Conservation (phyloP, 2,888 invertebrate genomes). For the Chromoteleia sp. region DNA sequence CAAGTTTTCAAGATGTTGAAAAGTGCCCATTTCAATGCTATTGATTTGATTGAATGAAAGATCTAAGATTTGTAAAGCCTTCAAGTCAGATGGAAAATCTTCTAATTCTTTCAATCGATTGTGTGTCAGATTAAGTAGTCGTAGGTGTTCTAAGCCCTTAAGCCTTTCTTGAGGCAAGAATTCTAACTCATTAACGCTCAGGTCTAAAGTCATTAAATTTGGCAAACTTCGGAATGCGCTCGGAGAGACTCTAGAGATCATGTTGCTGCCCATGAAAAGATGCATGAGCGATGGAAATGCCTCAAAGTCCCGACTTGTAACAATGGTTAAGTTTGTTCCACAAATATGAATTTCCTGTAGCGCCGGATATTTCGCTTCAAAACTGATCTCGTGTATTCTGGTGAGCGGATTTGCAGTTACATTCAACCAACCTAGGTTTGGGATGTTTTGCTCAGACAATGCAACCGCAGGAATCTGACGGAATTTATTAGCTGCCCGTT, state of each 20-base stretch:
- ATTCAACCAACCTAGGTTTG: constrained; percentile 91
- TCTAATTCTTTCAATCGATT: constrained; percentile 93
- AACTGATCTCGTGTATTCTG: constrained; percentile 89
- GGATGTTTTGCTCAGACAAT: constrained; percentile 90
- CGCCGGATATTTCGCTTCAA: constrained; percentile 89
- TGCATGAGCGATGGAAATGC: constrained; percentile 92
- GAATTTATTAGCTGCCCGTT: constrained; percentile 92
- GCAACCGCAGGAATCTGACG: constrained; percentile 92
- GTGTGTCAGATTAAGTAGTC: constrained; percentile 92
- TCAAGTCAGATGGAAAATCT: constrained; percentile 92
- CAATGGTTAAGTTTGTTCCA: constrained; percentile 91
- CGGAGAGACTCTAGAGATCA: constrained; percentile 92
- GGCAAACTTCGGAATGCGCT: constrained; percentile 93
- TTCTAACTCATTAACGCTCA: constrained; percentile 93
- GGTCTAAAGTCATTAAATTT: constrained; percentile 91
- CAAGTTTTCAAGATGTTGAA: constrained; percentile 91
- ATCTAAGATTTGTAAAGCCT: constrained; percentile 91
- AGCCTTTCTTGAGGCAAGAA: constrained; percentile 93
- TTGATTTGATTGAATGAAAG: constrained; percentile 93
- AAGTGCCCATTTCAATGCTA: constrained; percentile 90
- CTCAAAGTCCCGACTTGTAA: constrained; percentile 94
- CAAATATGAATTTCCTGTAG: constrained; percentile 93
- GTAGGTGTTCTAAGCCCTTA: constrained; percentile 90
- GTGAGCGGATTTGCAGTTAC: constrained; percentile 93
- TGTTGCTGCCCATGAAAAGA: constrained; percentile 90